Evolutionary conservation across 92 coral and sea anemone genomes (phyloP).

Genomic region (Hydrozoanthus gracilis): DNA sequence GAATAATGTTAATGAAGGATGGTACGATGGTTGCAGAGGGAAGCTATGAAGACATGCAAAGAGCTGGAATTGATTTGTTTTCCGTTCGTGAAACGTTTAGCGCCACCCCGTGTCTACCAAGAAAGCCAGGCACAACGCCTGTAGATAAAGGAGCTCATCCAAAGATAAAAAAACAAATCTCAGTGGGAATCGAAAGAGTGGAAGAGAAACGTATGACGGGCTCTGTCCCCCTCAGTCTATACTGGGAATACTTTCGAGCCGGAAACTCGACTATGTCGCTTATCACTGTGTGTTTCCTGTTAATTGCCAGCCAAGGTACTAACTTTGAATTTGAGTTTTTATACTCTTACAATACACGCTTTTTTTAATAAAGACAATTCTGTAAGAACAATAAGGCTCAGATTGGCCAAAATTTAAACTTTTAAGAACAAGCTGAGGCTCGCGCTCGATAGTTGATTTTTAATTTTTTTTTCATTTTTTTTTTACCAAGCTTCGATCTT

Average conservation of each 20-base stretch:
- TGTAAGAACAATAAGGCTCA: not conserved
- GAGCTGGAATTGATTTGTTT: slow-evolving; percentile 36
- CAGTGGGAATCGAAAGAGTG: slow-evolving; percentile 35
- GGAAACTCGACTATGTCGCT: slow-evolving; percentile 41
- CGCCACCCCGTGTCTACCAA: slow-evolving; percentile 24
- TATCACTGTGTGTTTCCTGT: not conserved
- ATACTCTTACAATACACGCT: too few species aligned
- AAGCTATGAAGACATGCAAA: slow-evolving; percentile 25
- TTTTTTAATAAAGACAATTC: not conserved
- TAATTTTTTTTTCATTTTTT: too few species aligned
- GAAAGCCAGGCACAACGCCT: not conserved
- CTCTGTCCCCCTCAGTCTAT: slow-evolving; percentile 25
- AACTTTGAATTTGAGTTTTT: not conserved
- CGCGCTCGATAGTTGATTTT: too few species aligned
- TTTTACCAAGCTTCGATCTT: too few species aligned
- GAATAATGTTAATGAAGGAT: slow-evolving; percentile 41
- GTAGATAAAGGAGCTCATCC: not conserved
- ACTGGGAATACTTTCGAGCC: slow-evolving; percentile 51
- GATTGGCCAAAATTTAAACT: not conserved
- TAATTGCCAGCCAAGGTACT: slow-evolving; percentile 41
- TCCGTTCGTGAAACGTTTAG: slow-evolving; percentile 24
- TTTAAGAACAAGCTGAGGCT: too few species aligned
- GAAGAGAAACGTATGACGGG: slow-evolving; percentile 43
- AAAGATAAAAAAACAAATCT: not conserved
- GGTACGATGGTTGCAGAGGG: slow-evolving; percentile 38